Base-by-base conservation (phyloP, 2,113 vertebrate genomes). In the Glaucomys volans region DNA sequence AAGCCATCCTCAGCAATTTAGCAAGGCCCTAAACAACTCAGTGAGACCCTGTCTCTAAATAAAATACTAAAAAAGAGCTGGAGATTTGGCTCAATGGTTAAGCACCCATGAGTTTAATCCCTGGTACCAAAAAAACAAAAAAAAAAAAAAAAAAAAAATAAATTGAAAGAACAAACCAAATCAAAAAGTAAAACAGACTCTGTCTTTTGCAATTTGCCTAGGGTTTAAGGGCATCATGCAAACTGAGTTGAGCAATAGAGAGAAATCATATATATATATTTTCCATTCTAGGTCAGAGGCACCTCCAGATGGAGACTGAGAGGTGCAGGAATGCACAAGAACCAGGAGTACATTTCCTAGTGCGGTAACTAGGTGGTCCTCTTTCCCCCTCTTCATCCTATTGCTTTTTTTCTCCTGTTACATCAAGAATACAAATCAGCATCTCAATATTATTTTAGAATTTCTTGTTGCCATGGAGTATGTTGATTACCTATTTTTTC, bases 391-490 rank as follows among this genome's bases (percentile, higher is more conserved):
- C 54, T 67, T 76, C 54, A 40, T 54, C 42, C 44, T 80, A 18
- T 54, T 81, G 30, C 17, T 84, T 30, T 71, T 71, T 52, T 81
- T 94, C 69, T 66, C 62, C 88, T 86, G 50, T 84, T 54, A 90
- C 8, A 44, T 35, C 1, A 69, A 82, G 91, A 93, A 80, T 47
- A 89, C 18, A 75, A 87, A 91, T 30, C 77, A 87, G 74, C n/a
- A 57, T 90, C 62, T 86, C 35, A 64, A 85, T 64, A 94, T 88
- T 94, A 95, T 91, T 96, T 97, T 91, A 91, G 94, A 96, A 84
- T 91, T 89, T 84, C 86, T 96, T 81, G 79, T 97, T 97, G 79
- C 90, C 79, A 97, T 90, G 95, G 95, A 93, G 12, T 90, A 64
- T 72, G 59, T 54, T 94, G 75, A 91, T 89, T 71, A 84, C 50